Evolutionary conservation across 2,113 vertebrate species (phyloP).

Genomic region (Etheostoma cragini): DNA sequence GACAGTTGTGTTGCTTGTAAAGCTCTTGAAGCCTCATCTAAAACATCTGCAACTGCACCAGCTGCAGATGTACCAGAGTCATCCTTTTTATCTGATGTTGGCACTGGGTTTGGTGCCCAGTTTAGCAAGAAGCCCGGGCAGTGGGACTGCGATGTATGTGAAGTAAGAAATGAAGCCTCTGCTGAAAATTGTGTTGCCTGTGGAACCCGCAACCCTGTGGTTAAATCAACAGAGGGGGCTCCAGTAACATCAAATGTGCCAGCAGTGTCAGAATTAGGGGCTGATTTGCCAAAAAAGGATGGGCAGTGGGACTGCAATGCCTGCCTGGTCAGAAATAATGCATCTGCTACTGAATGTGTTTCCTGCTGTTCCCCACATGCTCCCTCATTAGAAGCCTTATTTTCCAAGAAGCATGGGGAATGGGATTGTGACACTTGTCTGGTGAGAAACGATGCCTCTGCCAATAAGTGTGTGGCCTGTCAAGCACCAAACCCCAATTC

Average conservation of each 20-base stretch:
- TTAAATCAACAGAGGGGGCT: slow-evolving; percentile 34
- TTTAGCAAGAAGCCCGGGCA: slow-evolving; percentile 82
- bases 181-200: slow-evolving; percentile 84
- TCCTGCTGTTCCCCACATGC: slow-evolving; percentile 77
- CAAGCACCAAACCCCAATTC: slow-evolving; percentile 81
- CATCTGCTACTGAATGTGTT: slow-evolving; percentile 74
- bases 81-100: slow-evolving; percentile 9
- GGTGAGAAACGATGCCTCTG: slow-evolving; percentile 84
- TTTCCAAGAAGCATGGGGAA: slow-evolving; percentile 86
- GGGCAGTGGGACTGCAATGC: slow-evolving; percentile 87
- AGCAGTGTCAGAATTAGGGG: slow-evolving; percentile 39
- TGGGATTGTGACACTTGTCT: slow-evolving; percentile 89
- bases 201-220: slow-evolving; percentile 52
- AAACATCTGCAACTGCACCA: slow-evolving; percentile 20
- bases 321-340: slow-evolving; percentile 86
- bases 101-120: slow-evolving; percentile 80
- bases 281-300: slow-evolving; percentile 73
- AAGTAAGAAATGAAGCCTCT: slow-evolving; percentile 81
- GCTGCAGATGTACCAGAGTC: not conserved
- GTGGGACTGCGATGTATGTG: slow-evolving; percentile 87
- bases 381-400: slow-evolving; percentile 82
- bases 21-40: slow-evolving; percentile 43
- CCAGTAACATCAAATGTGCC: slow-evolving; percentile 14
- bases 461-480: slow-evolving; percentile 84
- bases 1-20: slow-evolving; percentile 86